A percentile compares a stretch with the other conserved stretches of the same genome.
Conservation (phyloP, 2,888 invertebrate genomes). For the Agrilus mali region DNA sequence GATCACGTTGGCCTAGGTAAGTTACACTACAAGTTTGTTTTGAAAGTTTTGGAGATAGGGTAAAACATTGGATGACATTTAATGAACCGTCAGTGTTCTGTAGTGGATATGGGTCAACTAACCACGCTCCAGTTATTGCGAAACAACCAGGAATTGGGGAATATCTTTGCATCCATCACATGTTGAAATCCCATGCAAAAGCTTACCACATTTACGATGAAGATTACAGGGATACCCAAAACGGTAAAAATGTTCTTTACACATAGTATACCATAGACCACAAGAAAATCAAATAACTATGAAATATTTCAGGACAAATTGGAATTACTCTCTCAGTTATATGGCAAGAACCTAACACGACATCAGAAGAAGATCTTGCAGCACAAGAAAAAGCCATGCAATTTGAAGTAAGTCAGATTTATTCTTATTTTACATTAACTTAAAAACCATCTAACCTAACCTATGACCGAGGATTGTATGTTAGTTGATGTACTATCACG, state of each 20-base stretch:
- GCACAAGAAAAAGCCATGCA: conserved; percentile 6
- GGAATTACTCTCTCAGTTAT: conserved; percentile 30
- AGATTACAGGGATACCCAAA: conserved; percentile 39
- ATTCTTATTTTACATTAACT: too few relatives aligned
- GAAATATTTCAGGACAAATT: conserved; percentile 40
- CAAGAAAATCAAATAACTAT: not conserved
- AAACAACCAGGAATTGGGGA: conserved; percentile 38
- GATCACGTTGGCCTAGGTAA: too few relatives aligned
- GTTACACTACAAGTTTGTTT: too few relatives aligned
- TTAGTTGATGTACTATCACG: too few relatives aligned
- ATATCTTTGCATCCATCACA: conserved; percentile 50
- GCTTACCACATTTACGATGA: conserved; percentile 45
- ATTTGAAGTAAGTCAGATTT: conserved; percentile 8
- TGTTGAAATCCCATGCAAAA: conserved; percentile 50
- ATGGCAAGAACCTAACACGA: conserved; percentile 5
- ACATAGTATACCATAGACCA: too few relatives aligned
- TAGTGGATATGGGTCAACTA: conserved; percentile 21
- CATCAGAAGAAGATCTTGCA: conserved; percentile 3
- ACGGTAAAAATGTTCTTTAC: too few relatives aligned
- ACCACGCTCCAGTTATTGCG: conserved; percentile 24
- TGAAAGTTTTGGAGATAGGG: too few relatives aligned
- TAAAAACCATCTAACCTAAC: too few relatives aligned
- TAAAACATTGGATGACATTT: conserved; percentile 38
- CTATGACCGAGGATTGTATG: too few relatives aligned
- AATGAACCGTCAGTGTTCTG: conserved; percentile 35